Base-by-base conservation (phyloP, 2,888 invertebrate species). In the Brachyopa scutellaris region DNA sequence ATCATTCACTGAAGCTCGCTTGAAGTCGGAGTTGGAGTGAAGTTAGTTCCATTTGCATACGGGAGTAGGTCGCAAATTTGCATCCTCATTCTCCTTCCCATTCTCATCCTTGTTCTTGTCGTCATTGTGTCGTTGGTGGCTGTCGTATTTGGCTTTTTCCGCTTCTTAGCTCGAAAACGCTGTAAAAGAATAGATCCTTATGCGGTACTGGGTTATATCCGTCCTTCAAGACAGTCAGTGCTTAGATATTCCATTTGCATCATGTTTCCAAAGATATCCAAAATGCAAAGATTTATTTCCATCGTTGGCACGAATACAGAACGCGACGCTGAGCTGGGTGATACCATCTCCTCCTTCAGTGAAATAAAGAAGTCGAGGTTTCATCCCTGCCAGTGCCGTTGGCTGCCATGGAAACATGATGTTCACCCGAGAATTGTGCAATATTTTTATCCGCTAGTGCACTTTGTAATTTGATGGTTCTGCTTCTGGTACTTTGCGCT, bases 191-290 rank as follows among this genome's bases (percentile, higher is more conserved):
- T 55, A 15, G 31, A 47, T 29, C 51, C 33, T 21, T 17, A 8
- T 53, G 57, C 51, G 59, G 74, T 64, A 26, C 38, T 45, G 31
- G 40, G 55, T 42, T 11, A 36, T 77, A 70, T 82, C 82, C 67
- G 40, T 70, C 62, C 70, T 77, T 70, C 64, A 66, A 82, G 64
- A 57, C 31, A 29, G 42, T 26, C 13, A 31, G 31, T 66, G 70
- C 77, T 82, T 72, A 82, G 82, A 82, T 77, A 82, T 82, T 77
- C 82, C 82, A 82, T 82, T 82, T 82, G 82, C 82, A 70, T 82
- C 82, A 61, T 77, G 76, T 61, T 76, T 70, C 36, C 70, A 66
- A 53, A 66, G 77, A 72, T 77, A 82, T 82, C 66, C 82, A 53
- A 82, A 82, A 82, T 82, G 70, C 72, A 77, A 77, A 49, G 82